Conservation (phyloP, 2,888 invertebrate genomes). For the Pimpla rufipes region DNA sequence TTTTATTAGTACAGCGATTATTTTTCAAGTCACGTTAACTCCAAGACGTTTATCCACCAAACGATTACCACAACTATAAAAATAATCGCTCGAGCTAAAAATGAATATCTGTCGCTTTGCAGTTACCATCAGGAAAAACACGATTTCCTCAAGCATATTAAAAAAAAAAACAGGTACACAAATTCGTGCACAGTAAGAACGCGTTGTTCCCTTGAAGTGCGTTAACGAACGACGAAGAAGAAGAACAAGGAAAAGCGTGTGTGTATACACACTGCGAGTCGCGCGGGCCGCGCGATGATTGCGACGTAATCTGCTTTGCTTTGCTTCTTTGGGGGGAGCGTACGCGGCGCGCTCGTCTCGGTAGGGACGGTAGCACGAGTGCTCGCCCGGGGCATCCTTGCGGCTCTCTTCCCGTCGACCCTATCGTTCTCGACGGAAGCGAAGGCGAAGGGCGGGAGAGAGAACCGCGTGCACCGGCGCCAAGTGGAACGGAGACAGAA, state of each 20-base stretch:
- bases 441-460: conserved; percentile 51
- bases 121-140: background rate
- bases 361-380: conserved; percentile 59
- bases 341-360: conserved; percentile 51
- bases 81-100: background rate
- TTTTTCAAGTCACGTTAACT: too few relatives aligned
- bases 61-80: too few relatives aligned
- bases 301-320: conserved; percentile 84
- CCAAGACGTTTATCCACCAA: too few relatives aligned
- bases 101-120: background rate
- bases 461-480: conserved; percentile 11
- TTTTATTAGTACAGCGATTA: too few relatives aligned
- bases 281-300: conserved; percentile 80
- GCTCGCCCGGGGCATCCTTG: conserved; percentile 72
- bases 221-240: conserved; percentile 1
- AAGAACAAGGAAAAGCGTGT: conserved; percentile 35
- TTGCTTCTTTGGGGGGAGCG: conserved; percentile 74
- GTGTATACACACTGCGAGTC: conserved; percentile 50
- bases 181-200: background rate
- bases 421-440: conserved; percentile 59
- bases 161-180: background rate
- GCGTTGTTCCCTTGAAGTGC: background rate
- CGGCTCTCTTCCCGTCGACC: conserved; percentile 65
- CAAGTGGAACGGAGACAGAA: conserved; percentile 58
- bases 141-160: background rate